Base-by-base conservation (phyloP, 2,113 vertebrate genomes). In the zebrafish (Danio rerio) region DNA sequence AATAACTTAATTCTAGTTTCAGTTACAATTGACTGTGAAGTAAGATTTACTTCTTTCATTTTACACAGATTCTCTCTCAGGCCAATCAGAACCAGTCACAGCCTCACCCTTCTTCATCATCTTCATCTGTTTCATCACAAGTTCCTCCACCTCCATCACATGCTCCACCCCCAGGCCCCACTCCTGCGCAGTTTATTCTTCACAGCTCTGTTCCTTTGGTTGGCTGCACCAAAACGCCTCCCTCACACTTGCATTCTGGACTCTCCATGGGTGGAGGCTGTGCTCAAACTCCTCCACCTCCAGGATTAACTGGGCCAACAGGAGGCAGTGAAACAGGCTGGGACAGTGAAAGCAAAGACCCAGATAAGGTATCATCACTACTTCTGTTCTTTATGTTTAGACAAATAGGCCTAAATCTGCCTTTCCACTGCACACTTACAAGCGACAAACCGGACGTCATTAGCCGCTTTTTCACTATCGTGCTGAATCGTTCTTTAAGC, bases 41-140 rank as follows among this genome's bases (percentile, higher is more conserved):
- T 69, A 5, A 69, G n/a, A 18, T 69, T n/a, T n/a, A n/a, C 12
- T 56, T 15, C 5, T 62, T 76, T 58, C 4, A 52, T 50, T 42
- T 70, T 85, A 20, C 68, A 50, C 87, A 98, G 96, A 97, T 98
- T 87, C 93, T 98, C 72, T 96, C 95, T 47, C 96, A 98, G 83
- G 92, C 94, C 58, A 97, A 96, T 88, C 95, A 94, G 78, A 94
- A 88, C 75, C 93, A 93, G 81, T 72, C 93, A 16, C 90, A 95
- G 88, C 93, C 91, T 47, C 89, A 88, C 3, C 85, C 84, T 53
- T 83, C 90, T 18, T 75, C 88, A 5, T 87, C 92, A 1, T 91
- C 92, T 2, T 86, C 90, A 86, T 85, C 87, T 11, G 76, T 85
- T 0, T 92, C 92, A 85, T 88, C 93, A 84, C 94, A 95, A 75